Base-by-base conservation (phyloP, 2,888 invertebrate genomes). In the Clitarchus hookeri region DNA sequence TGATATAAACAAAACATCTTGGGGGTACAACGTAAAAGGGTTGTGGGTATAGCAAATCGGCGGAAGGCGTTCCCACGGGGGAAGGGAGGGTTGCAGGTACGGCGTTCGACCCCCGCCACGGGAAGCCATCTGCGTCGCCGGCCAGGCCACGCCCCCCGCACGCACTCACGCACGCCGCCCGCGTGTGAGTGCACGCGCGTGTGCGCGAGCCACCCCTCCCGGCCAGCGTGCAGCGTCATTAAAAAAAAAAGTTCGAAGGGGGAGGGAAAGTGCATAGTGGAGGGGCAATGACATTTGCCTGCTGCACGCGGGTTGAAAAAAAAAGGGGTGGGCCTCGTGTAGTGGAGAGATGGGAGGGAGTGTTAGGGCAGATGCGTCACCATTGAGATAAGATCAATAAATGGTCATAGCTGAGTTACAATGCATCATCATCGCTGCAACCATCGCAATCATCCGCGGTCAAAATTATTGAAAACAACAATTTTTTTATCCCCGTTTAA, bases 301-400 rank as follows among this genome's bases (percentile, higher is more conserved):
- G 84, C 36, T 79, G 65, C 65, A 48, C 27, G n/a, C 8, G 65
- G 65, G 65, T 53, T 53, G 19, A 53, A 12, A 53, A 16, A 48
- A 8, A 79, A 9, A 65, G 86, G 84, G n/a, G 80, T 44, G 84
- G 65, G 86, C 16, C 19, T 44, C 78, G 54, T 23, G 78, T 77
- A 27, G 26, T 26, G 78, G 23, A 80, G 78, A n/a, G n/a, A 65
- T 25, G 80, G 44, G 79, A n/a, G 83, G 86, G 84, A 27, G 82
- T 36, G 84, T 26, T 36, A 65, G 79, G 54, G 83, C 83, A 85
- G 77, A 85, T 86, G 86, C 85, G 86, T 86, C 86, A 86, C 85
- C 86, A 85, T 86, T 86, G 83, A 83, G 86, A 54, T 84, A 54
- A 86, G 86, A 86, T 86, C 86, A 86, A 86, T 86, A 86, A 85